A percentile compares a stretch with the other conserved stretches of the same genome.
phyloP scores from a whole-genome alignment of 2,888 invertebrate genomes.

The Cryptus viduatorius region DNA sequence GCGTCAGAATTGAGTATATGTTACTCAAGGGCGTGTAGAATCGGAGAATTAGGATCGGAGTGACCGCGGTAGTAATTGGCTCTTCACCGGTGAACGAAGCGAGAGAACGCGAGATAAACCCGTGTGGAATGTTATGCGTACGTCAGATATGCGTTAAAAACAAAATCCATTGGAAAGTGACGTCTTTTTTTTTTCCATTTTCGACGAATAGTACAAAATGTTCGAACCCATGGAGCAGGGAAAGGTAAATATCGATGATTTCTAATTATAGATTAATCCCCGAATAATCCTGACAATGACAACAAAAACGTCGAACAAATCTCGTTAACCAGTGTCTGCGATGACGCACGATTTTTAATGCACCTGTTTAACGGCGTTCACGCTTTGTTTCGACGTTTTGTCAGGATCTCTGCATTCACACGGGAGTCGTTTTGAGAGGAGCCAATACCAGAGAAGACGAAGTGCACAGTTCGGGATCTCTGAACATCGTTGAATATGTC shows the following conservation, averaged over 20 bases:
- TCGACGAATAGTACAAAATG: conserved; percentile 72
- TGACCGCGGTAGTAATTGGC: conserved; percentile 46
- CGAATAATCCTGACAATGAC: conserved; percentile 3
- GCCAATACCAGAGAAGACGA: conserved; percentile 86
- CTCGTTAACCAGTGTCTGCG: neutral
- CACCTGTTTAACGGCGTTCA: neutral
- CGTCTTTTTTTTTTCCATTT: neutral
- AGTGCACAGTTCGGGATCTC: conserved; percentile 89
- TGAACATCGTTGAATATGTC: conserved; percentile 89
- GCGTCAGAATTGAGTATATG: conserved; percentile 58
- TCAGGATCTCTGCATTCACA: conserved; percentile 92
- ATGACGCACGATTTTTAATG: conserved; percentile 12
- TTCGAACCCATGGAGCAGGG: conserved; percentile 82
- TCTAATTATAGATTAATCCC: neutral
- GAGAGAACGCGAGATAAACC: neutral
- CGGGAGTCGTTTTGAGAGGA: conserved; percentile 91
- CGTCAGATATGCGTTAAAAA: conserved; percentile 56
- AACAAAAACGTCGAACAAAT: neutral
- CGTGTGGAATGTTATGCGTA: conserved; percentile 36
- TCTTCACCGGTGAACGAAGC: conserved; percentile 40
- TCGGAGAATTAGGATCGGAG: conserved; percentile 50
- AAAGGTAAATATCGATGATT: conserved; percentile 75
- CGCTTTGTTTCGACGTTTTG: neutral
- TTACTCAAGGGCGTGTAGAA: conserved; percentile 65
- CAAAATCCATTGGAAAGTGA: conserved; percentile 21